Base-by-base conservation (phyloP, 2,113 vertebrate genomes). In the Bujurquina vittata region DNA sequence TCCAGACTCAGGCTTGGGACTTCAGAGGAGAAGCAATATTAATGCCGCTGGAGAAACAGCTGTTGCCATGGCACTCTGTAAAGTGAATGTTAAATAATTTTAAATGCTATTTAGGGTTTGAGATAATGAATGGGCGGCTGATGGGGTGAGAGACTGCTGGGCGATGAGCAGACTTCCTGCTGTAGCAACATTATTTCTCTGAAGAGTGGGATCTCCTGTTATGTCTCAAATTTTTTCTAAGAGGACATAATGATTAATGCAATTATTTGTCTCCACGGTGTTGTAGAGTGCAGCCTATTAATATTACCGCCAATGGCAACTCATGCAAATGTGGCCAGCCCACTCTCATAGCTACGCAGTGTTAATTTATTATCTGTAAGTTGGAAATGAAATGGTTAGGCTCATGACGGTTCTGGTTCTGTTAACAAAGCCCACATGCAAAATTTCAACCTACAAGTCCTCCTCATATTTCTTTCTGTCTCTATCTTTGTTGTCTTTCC, bases 1-100 rank as follows among this genome's bases (percentile, higher is more conserved):
- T 3, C 4, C 22, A 20, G 40, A 59, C 5, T 59, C 37, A n/a
- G 61, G 33, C 18, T 31, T 62, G 26, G 79, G 86, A 58, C 80
- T 84, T n/a, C 5, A 69, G 26, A 35, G 15, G 29, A 37, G 31
- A 23, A 18, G 33, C 59, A 60, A 10, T 57, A 20, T 57, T 65
- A n/a, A 67, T 74, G 14, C 73, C 26, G 55, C 10, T 46, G 54
- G 31, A 54, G 59, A 75, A 75, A 78, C 84, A 88, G 82, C 88
- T 88, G 89, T 91, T 93, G 82, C 89, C 87, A 90, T 93, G 84
- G 85, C 33, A 7, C 57, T 82, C 11, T 81, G 65, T 59, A 52
- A 80, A 90, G 75, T 52, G 59, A 82, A 84, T 78, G 83, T 88
- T 76, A 58, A 86, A 80, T 61, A 55, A 5, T 59, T 79, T 79